Base-by-base conservation (phyloP, 1,140 invertebrate species). In the Andricus grossulariae region DNA sequence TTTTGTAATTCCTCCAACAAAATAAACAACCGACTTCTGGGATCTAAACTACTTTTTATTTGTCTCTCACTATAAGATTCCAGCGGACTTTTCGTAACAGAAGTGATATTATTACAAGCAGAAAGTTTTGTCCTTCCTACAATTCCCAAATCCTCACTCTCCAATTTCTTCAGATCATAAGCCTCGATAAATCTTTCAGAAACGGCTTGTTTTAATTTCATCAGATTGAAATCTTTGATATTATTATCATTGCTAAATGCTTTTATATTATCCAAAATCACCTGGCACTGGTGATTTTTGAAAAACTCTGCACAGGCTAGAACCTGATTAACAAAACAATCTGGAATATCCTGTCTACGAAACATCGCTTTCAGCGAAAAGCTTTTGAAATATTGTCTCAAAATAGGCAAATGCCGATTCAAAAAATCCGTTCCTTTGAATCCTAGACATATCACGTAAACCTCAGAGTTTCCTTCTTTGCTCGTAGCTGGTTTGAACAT, bases 391-490 rank as follows among this genome's bases (percentile, higher is more conserved):
- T 93, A 83, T n/a, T 88, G 74, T 83, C 88, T 88, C 1, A 95
- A 84, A 11, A 86, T 87, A 0, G 88, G 60, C 76, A 94, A 83
- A 85, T 93, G 92, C 2, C 88, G 81, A 13, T 87, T 77, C 1
- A 93, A 75, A 18, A 84, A 82, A 12, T 91, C 78, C 54, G 75
- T 83, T 32, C 94, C 94, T 79, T 91, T 91, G 85, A 94, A 97
- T 16, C 92, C 90, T n/a, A 93, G 82, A 87, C 96, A 97, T 13
- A 99, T 92, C 0, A 98, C 91, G 90, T 99, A 99, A 0, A 96
- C 93, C 90, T 99, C 98, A 0, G 98, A 99, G 90, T 99, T 99
- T 13, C 98, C 98, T 86, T 96, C 94, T 88, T 98, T 98, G 55
- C 97, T 99, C 0, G 96, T 97, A 0, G 94, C 95, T 11, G 98